Base-by-base conservation (phyloP, 1,140 invertebrate species). In the Drosophila sechellia region DNA sequence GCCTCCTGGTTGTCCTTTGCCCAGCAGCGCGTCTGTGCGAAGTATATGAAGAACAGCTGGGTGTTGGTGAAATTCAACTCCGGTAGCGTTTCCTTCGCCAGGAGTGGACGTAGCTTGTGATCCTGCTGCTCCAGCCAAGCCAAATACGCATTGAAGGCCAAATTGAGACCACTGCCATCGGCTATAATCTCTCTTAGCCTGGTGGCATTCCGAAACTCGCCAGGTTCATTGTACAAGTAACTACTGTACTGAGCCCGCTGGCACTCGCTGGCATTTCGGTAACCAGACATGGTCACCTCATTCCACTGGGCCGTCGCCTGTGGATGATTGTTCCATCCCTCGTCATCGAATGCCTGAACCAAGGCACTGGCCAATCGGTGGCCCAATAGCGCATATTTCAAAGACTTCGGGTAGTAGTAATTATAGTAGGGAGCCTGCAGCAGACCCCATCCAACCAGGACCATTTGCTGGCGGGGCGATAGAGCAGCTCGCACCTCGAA, bases 351-450 rank as follows among this genome's bases (percentile, higher is more conserved):
- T 3, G 97, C 97, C 92, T 98, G 97, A 0, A 97, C 97, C 15
- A 99, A 92, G 90, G 98, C 97, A 87, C 98, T 97, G 8, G 97
- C 98, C 95, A 98, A 96, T 0, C 98, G 96, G 1, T 98, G 97
- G 0, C 98, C 98, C 94, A 99, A 98, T 0, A 97, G 96, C 1
- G 98, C 98, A 90, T 96, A 99, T 92, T 99, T 99, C 0, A 99
- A 93, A 13, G 97, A 96, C 60, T 95, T 95, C 0, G 98, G 97
- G 92, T 97, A 98, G 56, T 95, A 94, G 22, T 96, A 95, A 77
- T 98, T 96, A 92, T 98, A 99, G 92, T 98, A 98, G 0, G 98
- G 98, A 64, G 95, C 94, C 84, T 99, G 98, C 0, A 99, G 93
- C 40, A 99, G 98, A 3, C 98, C 98, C 58, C 98, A 98, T 0